These are phyloP conservation scores for Eupelmus urozonus DNA, from an alignment of 2,888 invertebrate genomes.

Conservation along the genomic window DNA sequence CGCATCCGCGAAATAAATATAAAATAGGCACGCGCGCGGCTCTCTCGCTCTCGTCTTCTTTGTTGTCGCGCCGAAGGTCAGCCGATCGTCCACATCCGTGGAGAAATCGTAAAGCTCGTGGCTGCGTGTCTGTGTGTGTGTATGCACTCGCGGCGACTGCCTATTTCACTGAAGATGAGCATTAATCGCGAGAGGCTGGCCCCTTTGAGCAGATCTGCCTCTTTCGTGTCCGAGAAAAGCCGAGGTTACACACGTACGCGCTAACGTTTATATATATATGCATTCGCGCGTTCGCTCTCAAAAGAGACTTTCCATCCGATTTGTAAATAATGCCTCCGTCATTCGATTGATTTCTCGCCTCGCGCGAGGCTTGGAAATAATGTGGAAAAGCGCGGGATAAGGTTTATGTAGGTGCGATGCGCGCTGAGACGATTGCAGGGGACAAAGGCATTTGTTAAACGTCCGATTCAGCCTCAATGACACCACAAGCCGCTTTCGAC, in stretches of 20 bases:
- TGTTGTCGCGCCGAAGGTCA: constrained; percentile 16
- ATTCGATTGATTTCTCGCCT: constrained; percentile 24
- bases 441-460: constrained; percentile 27
- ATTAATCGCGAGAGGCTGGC: not conserved
- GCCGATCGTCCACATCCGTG: not conserved
- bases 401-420: not conserved
- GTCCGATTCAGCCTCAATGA: too few species aligned
- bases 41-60: not conserved
- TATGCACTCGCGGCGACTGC: not conserved
- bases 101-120: constrained; percentile 27
- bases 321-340: constrained; percentile 29
- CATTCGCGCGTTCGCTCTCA: not conserved
- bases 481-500: too few species aligned
- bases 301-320: constrained; percentile 20
- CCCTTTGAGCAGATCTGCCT: too few species aligned
- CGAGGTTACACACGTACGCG: too few species aligned
- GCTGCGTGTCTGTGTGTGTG: not conserved
- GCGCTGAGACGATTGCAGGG: too few species aligned
- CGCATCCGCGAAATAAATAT: constrained; percentile 19
- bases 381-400: not conserved
- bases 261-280: too few species aligned
- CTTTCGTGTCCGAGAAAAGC: too few species aligned
- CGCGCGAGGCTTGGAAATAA: not conserved
- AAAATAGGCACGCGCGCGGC: constrained; percentile 20
- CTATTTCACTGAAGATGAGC: not conserved